Evolutionary conservation across 2,113 vertebrate genomes (phyloP), one percentile per base, ranked within the genome.

Genomic region (Nothocercus nigrocapillus): DNA sequence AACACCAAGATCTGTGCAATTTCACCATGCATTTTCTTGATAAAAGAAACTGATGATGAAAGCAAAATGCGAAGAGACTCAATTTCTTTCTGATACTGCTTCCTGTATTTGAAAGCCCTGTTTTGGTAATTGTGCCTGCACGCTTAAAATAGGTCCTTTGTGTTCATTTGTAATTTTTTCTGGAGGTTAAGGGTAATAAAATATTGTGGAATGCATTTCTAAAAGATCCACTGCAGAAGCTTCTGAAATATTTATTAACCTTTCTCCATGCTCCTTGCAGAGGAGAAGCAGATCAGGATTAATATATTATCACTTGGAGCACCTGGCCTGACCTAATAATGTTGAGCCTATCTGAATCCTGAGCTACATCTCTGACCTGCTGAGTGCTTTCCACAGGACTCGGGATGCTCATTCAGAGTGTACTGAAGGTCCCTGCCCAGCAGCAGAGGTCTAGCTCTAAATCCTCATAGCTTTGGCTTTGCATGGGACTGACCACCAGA

Each of bases 161-260:
- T 90, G 62, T 63, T 88, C 80, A 70, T 90, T 94, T 75, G 42
- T 69, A 36, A 27, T 44, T 92, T 94, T 63, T 53, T 70, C 74
- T 67, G 63, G 64, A 86, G 76, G 30, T 91, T 63, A 76, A 85
- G 89, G 49, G 74, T 45, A 88, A 47, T 53, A 47, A 93, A 80
- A 74, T 80, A 21, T 45, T 45, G 59, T 63, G 24, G n/a, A 90
- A 73, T 72, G 42, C 56, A 30, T 20, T 38, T 90, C 44, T 92
- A 90, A 69, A 38, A 72, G 32, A 69, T 75, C 83, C 73, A 49
- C 64, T 70, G 74, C 9, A 53, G 88, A 66, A 84, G 92, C 28
- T 27, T 87, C 38, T 95, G 77, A 92, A 95, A 77, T 94, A 88
- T 95, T 96, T 85, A 88, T 91, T 86, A 69, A 53, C 12, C 2